Conservation (phyloP, 1,140 invertebrate genomes). For the Sitophilus oryzae region DNA sequence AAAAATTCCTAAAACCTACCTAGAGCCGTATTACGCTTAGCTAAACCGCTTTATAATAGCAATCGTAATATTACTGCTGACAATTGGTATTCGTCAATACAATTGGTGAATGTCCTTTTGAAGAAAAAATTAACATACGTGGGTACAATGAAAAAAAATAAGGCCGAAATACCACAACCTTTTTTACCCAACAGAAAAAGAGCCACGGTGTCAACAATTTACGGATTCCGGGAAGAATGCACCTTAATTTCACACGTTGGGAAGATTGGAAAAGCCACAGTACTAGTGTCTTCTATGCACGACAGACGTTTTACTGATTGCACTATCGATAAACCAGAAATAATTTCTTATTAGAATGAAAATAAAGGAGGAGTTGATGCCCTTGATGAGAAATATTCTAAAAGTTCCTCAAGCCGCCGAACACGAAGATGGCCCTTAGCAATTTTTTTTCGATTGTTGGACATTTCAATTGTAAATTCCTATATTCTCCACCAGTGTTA, state of each 20-base stretch:
- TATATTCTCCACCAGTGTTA: slow-evolving; percentile 11
- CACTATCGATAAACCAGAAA: slow-evolving; percentile 25
- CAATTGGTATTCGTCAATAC: slow-evolving; percentile 43
- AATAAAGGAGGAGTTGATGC: slow-evolving; percentile 38
- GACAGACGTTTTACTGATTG: not conserved
- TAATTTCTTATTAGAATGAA: slow-evolving; percentile 41
- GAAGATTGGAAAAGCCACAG: slow-evolving; percentile 17
- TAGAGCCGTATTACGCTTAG: slow-evolving; percentile 12
- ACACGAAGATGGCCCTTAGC: slow-evolving; percentile 14
- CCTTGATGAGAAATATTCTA: slow-evolving; percentile 11
- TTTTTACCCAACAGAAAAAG: slow-evolving; percentile 22
- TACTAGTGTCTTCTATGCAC: slow-evolving; percentile 16
- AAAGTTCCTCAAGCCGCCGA: slow-evolving; percentile 6
- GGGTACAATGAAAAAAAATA: slow-evolving; percentile 37
- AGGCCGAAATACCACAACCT: slow-evolving; percentile 1
- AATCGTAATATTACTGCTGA: slow-evolving; percentile 42
- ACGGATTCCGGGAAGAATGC: slow-evolving; percentile 28
- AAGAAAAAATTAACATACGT: slow-evolving; percentile 29
- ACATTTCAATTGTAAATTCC: slow-evolving; percentile 3
- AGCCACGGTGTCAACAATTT: slow-evolving; percentile 26
- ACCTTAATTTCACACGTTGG: slow-evolving; percentile 34
- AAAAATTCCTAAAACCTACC: slow-evolving; percentile 3
- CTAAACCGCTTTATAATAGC: slow-evolving; percentile 27
- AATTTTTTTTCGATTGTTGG: slow-evolving; percentile 20
- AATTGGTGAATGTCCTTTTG: slow-evolving; percentile 34